Percentiles rank a stretch among this genome's conserved stretches.
phyloP scores from a whole-genome alignment of 2,888 invertebrate genomes.

The Netelia inedita region DNA sequence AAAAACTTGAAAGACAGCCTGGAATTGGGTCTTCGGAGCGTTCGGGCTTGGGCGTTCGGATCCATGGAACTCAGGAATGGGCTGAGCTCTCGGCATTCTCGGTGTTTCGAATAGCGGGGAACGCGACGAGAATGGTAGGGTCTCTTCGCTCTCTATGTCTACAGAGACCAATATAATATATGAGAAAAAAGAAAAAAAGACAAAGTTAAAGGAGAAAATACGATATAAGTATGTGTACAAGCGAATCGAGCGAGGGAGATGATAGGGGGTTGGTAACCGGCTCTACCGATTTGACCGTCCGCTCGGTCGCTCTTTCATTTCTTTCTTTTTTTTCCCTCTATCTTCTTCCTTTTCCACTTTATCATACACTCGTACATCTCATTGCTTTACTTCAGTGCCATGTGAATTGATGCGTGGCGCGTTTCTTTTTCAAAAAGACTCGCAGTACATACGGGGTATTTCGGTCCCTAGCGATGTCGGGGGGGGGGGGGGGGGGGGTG shows the following conservation, averaged over 20 bases:
- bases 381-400: neutral
- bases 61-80: conserved; percentile 61
- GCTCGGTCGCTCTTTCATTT: conserved; percentile 11
- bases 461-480: neutral
- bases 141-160: conserved; percentile 66
- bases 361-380: neutral
- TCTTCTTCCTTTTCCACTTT: neutral
- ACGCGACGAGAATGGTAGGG: conserved; percentile 56
- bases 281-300: conserved; percentile 43
- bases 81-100: conserved; percentile 52
- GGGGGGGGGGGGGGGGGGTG: neutral
- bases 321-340: too few relatives aligned
- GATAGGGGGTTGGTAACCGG: conserved; percentile 18
- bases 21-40: conserved; percentile 76
- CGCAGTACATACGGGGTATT: neutral
- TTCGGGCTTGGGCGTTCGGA: conserved; percentile 56
- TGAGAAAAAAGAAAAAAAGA: conserved; percentile 50
- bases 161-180: conserved; percentile 74
- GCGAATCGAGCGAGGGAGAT: conserved; percentile 16
- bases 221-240: conserved; percentile 33
- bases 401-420: neutral
- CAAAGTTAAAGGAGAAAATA: conserved; percentile 68
- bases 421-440: conserved; percentile 27
- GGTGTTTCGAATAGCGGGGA: conserved; percentile 60
- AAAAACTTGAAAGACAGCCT: conserved; percentile 75